These are phyloP conservation scores for Toxonevra muliebris DNA, from an alignment of 2,888 invertebrate genomes.

Conservation along the genomic window DNA sequence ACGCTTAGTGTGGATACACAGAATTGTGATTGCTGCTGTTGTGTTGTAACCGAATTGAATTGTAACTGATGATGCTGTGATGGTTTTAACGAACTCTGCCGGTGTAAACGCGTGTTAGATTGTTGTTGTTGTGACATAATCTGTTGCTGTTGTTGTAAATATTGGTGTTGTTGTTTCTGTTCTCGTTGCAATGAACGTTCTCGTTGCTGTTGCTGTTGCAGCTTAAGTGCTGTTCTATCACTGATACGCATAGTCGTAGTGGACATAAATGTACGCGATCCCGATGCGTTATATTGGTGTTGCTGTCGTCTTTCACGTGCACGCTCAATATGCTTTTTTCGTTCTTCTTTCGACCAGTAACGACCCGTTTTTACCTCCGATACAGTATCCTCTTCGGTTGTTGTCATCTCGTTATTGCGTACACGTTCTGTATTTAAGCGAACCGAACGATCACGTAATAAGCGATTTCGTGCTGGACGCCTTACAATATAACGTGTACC, in stretches of 20 bases:
- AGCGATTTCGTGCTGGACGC: conserved; percentile 73
- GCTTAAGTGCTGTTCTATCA: conserved; percentile 18
- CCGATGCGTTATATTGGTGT: conserved; percentile 41
- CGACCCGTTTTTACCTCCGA: conserved; percentile 80
- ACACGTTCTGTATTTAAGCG: conserved; percentile 71
- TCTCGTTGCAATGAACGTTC: conserved; percentile 9
- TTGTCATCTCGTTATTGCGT: conserved; percentile 66
- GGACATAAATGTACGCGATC: background rate
- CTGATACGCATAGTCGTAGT: conserved; percentile 17
- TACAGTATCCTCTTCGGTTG: conserved; percentile 81
- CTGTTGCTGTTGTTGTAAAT: conserved; percentile 15
- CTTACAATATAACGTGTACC: conserved; percentile 81
- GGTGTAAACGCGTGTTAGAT: conserved; percentile 26
- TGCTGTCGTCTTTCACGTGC: conserved; percentile 72
- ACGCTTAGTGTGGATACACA: background rate
- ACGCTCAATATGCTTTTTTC: conserved; percentile 77
- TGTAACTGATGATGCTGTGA: conserved; percentile 42
- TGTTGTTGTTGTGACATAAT: conserved; percentile 22
- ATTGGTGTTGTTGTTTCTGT: conserved; percentile 5
- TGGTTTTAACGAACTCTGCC: conserved; percentile 21
- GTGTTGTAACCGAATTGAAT: conserved; percentile 35
- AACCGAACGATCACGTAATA: conserved; percentile 71
- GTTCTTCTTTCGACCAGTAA: conserved; percentile 80
- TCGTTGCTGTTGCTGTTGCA: conserved; percentile 16
- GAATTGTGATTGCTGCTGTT: background rate